Base-by-base conservation (phyloP, 2,888 invertebrate species). In the Venusia cambrica region DNA sequence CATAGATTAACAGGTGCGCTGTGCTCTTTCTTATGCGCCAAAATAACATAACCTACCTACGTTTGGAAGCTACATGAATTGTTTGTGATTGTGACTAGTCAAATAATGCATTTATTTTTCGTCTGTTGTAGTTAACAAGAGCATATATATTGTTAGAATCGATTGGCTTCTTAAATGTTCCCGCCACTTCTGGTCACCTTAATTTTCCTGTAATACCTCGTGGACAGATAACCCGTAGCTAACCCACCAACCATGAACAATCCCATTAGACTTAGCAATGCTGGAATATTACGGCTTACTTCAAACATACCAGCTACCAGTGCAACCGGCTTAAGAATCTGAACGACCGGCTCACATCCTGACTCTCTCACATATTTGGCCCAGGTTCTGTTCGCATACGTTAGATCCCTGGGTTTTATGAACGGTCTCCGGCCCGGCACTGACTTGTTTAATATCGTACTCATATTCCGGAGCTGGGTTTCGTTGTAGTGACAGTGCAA, bases 321-420 rank as follows among this genome's bases (percentile, higher is more conserved):
- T 1, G 87, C 85, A 1, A 87, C 70, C 0, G 88, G 87, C 24
- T 74, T 65, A 13, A 88, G 51, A 34, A 88, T 88, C 48, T 87
- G 87, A 2, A 88, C 88, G 1, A 87, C 84, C 0, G 87, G 88
- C 26, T 79, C 89, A 54, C 92, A 92, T 9, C 89, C 90, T 0
- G 92, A 91, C 58, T 92, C 92, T 32, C 91, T 80, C 3, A 92
- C 89, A 52, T 92, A 93, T 61, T 92, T 92, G 1, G 92, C 92
- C 93, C 93, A 93, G 0, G 92, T 92, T 48, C 92, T 87, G 48
- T 89, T 90, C 0, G 90, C 88, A 37, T 78, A 80, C 0, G 89
- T 88, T 11, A 90, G 57, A 46, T 90, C 89, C 46, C 90, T 87
- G 0, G 88, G 89, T 46, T 90, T 90, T 7, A 87, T 77, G 50